phyloP scores from a whole-genome alignment of 2,888 invertebrate species.

The Perizoma affinitatum region DNA sequence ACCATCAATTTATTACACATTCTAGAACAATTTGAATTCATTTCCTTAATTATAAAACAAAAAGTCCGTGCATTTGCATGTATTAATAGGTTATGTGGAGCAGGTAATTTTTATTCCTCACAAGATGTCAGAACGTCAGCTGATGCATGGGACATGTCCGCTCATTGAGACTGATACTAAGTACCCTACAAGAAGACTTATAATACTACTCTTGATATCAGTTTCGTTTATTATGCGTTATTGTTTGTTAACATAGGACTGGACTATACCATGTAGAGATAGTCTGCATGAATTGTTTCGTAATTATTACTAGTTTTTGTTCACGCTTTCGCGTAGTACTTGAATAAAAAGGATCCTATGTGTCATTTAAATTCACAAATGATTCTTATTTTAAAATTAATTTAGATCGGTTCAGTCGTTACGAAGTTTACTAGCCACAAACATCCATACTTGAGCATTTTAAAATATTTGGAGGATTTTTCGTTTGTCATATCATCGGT shows the following conservation, averaged over 20 bases:
- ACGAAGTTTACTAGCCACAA: too few relatives aligned
- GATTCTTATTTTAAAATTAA: too few relatives aligned
- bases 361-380: too few relatives aligned
- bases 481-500: too few relatives aligned
- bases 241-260: conserved; percentile 37
- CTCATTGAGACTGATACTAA: conserved; percentile 66
- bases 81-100: conserved; percentile 30
- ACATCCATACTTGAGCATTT: too few relatives aligned
- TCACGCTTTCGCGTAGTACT: too few relatives aligned
- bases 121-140: conserved; percentile 54
- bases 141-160: conserved; percentile 72
- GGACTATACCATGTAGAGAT: conserved; percentile 11
- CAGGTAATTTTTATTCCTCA: conserved; percentile 67
- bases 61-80: conserved; percentile 35
- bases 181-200: conserved; percentile 59
- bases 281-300: not conserved
- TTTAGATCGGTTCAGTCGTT: too few relatives aligned
- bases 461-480: too few relatives aligned
- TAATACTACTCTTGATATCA: conserved; percentile 53
- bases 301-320: too few relatives aligned
- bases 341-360: too few relatives aligned
- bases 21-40: conserved; percentile 16
- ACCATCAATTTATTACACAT: conserved; percentile 12
- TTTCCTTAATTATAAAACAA: conserved; percentile 34
- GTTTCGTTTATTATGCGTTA: conserved; percentile 43